Evolutionary conservation across 2,797 vertebrate genomes (phyloP).

Genomic region (Loriculus beryllinus): DNA sequence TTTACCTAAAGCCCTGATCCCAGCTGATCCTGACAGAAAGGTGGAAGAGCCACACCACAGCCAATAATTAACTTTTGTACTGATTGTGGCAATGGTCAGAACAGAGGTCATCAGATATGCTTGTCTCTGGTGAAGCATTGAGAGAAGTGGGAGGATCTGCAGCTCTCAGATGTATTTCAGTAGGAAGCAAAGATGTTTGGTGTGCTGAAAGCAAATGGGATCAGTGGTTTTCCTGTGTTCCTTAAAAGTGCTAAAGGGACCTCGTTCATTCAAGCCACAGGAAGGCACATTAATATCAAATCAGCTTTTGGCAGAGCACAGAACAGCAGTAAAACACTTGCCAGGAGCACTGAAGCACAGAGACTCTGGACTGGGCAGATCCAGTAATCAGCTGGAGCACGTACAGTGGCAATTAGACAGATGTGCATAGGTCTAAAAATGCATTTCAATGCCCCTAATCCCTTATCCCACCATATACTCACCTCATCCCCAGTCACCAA

Average conservation of each 20-base stretch:
- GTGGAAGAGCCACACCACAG: constrained; percentile 38
- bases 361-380: neutral
- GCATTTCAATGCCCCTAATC: neutral
- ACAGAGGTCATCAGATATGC: constrained; percentile 45
- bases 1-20: neutral
- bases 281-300: constrained; percentile 41
- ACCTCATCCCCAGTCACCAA: neutral
- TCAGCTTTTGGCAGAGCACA: constrained; percentile 38
- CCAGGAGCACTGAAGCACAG: neutral
- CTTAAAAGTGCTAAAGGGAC: constrained; percentile 34
- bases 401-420: neutral
- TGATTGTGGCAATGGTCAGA: constrained; percentile 49
- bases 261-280: constrained; percentile 11
- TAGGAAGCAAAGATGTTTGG: neutral
- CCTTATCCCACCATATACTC: neutral
- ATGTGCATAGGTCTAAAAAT: neutral
- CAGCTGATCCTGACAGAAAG: constrained; percentile 49
- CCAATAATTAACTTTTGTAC: constrained; percentile 63
- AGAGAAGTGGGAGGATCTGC: constrained; percentile 8
- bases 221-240: constrained; percentile 48
- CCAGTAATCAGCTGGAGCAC: neutral
- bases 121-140: neutral
- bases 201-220: constrained; percentile 31
- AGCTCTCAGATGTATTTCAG: constrained; percentile 39
- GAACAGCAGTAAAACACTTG: constrained; percentile 5